A percentile compares a stretch with the other conserved stretches of the same genome.
Evolutionary conservation across 2,888 invertebrate species (phyloP).

Genomic region (Corbicula japonica): DNA sequence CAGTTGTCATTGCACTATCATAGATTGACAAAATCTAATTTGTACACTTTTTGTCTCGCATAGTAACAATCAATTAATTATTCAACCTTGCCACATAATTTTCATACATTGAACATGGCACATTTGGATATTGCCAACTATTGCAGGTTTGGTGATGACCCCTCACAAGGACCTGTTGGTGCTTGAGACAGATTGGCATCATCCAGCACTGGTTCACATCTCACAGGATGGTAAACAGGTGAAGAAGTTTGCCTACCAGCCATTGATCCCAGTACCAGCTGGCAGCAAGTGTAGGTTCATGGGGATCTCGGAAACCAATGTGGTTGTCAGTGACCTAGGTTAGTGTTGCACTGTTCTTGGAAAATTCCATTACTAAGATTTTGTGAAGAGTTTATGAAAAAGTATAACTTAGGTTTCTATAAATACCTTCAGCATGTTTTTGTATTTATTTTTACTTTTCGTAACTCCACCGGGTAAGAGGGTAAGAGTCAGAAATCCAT

Average conservation of each 20-base stretch:
- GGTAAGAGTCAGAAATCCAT: too few relatives aligned
- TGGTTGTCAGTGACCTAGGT: slow-evolving; percentile 82
- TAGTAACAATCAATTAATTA: too few relatives aligned
- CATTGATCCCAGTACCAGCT: slow-evolving; percentile 43
- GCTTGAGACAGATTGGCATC: slow-evolving; percentile 68
- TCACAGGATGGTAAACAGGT: slow-evolving; percentile 63
- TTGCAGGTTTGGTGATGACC: slow-evolving; percentile 76
- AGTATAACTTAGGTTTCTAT: background rate
- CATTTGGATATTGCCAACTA: background rate
- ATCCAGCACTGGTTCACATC: slow-evolving; percentile 68
- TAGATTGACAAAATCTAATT: too few relatives aligned
- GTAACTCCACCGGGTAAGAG: too few relatives aligned
- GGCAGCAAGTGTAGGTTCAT: slow-evolving; percentile 78
- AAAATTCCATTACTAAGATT: too few relatives aligned
- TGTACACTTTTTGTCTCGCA: too few relatives aligned
- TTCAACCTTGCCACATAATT: too few relatives aligned
- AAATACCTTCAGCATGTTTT: background rate
- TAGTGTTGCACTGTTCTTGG: too few relatives aligned
- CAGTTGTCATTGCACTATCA: too few relatives aligned
- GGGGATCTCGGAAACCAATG: slow-evolving; percentile 66
- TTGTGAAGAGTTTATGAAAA: background rate
- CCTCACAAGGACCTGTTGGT: slow-evolving; percentile 68
- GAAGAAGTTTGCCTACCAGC: slow-evolving; percentile 53
- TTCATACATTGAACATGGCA: background rate
- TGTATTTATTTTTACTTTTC: too few relatives aligned